A percentile compares a stretch with the other conserved stretches of the same genome.
phyloP scores from a whole-genome alignment of 2,888 invertebrate genomes.

The Eulithis testata region DNA sequence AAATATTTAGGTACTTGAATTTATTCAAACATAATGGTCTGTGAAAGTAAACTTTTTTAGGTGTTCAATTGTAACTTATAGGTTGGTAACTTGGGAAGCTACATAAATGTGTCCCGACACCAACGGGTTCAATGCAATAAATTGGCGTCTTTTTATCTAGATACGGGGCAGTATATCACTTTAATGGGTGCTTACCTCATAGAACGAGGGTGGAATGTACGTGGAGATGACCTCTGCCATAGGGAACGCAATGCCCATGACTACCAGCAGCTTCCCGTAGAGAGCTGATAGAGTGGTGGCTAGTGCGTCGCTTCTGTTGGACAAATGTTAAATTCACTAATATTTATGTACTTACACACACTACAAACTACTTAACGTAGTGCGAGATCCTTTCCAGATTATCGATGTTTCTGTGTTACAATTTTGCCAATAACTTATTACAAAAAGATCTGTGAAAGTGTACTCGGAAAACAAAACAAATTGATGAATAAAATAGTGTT shows the following conservation, averaged over 20 bases:
- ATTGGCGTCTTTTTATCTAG: constrained; percentile 24
- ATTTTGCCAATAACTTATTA: too few species aligned
- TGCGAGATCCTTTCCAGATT: too few species aligned
- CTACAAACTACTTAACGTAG: too few species aligned
- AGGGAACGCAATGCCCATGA: constrained; percentile 97
- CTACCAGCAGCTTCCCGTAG: constrained; percentile 96
- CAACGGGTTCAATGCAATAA: constrained; percentile 17
- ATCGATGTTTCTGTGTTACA: too few species aligned
- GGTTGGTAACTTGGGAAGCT: constrained; percentile 4
- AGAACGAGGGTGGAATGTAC: constrained; percentile 96
- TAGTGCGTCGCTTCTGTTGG: constrained; percentile 91
- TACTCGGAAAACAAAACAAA: too few species aligned
- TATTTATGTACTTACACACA: too few species aligned
- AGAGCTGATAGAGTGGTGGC: constrained; percentile 96
- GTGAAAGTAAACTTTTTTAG: constrained; percentile 5
- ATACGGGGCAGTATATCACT: constrained; percentile 31
- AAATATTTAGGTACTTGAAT: too few species aligned
- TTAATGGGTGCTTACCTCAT: constrained; percentile 80
- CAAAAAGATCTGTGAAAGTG: too few species aligned
- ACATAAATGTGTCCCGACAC: constrained; percentile 14
- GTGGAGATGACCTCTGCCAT: constrained; percentile 98
- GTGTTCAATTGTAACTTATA: not conserved
- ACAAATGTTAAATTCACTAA: not conserved
- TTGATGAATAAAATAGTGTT: too few species aligned
- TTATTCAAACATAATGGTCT: too few species aligned